A percentile compares a stretch with the other conserved stretches of the same genome.
phyloP scores from a whole-genome alignment of 2,113 vertebrate genomes.

The Muntiacus reevesi region DNA sequence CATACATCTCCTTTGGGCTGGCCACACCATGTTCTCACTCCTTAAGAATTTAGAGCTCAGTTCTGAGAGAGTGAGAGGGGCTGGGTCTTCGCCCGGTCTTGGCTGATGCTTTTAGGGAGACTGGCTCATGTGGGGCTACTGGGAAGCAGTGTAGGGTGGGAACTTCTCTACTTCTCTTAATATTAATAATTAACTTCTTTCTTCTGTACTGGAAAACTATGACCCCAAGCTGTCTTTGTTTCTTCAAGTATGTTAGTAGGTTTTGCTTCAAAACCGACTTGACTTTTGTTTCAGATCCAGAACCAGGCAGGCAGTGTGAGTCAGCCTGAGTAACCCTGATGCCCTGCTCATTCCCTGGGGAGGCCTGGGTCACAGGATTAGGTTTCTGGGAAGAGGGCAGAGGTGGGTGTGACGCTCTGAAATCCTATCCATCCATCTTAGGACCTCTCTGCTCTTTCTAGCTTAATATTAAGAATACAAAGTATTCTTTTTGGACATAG shows the following conservation, averaged over 20 bases:
- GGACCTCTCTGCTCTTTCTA: not conserved
- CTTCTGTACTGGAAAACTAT: not conserved
- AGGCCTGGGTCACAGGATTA: not conserved
- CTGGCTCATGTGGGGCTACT: not conserved
- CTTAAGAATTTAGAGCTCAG: not conserved
- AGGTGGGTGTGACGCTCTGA: not conserved
- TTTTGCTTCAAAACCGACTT: not conserved
- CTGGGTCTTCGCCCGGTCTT: not conserved
- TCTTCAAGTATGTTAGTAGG: not conserved
- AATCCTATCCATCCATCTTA: not conserved
- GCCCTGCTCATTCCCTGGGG: no score
- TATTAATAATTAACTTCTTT: not conserved
- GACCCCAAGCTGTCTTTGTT: not conserved
- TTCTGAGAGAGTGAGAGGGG: not conserved
- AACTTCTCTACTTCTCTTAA: not conserved
- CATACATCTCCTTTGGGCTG: not conserved
- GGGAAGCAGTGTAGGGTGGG: not conserved
- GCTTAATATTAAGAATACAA: not conserved
- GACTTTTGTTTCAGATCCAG: not conserved
- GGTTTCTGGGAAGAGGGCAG: not conserved
- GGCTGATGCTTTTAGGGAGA: not conserved
- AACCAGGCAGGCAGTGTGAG: not conserved
- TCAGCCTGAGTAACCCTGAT: not conserved
- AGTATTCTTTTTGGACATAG: not conserved
- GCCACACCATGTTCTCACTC: not conserved